Base-by-base conservation (phyloP, 2,113 vertebrate genomes). In the Chlamydotis undulata region DNA sequence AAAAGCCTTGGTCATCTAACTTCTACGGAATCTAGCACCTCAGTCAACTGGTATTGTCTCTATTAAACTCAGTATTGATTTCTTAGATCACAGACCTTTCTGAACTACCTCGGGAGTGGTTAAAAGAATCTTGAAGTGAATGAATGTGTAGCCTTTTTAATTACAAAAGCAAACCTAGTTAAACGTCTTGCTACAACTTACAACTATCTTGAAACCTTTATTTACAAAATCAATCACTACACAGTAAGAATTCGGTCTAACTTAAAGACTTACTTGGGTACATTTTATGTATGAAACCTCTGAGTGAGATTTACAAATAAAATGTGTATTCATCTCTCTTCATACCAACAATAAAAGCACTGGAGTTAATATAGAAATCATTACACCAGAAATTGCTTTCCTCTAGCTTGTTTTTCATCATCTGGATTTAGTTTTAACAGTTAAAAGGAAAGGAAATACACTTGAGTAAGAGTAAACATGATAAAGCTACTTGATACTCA, bases 51-150 rank as follows among this genome's bases (percentile, higher is more conserved):
- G 19, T 90, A 63, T 47, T 91, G 63, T 85, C 71, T 91, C 65
- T 82, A 14, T 93, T 96, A 94, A 93, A 83, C 59, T 94, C 39
- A 2, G 3, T 55, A 96, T 96, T 2, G 89, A 96, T 95, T 94
- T 83, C 31, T 69, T 63, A 82, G 87, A 80, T 80, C 59, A 89
- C 22, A 92, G 39, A 81, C 91, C 33, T 89, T 92, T 85, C 79
- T 92, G 81, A 89, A 65, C 24, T 94, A 75, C n/a, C n/a, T 60
- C 41, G 67, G 74, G 87, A 96, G 88, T 67, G 37, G 21, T 28
- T 64, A 80, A 80, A 89, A 57, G 31, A 75, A 71, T 90, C 83
- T 65, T 68, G 31, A 75, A 78, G 63, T 4, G 16, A 92, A 93
- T 74, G 16, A 92, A 93, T 74, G 31, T 22, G 26, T 69, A 92